Conservation (phyloP, 2,113 vertebrate genomes). For the Tyto alba region DNA sequence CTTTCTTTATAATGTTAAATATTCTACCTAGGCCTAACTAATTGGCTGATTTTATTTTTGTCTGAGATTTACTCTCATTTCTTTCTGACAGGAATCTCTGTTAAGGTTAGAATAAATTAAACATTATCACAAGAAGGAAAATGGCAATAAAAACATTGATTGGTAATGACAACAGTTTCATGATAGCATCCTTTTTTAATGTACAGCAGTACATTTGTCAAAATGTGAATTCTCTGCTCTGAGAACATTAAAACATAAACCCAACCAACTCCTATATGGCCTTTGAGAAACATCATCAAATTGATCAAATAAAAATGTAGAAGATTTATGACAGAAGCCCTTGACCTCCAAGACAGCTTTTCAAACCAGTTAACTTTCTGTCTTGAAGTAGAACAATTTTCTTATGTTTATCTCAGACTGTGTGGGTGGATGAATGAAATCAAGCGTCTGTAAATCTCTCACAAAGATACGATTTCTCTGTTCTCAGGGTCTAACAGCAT, state of each 20-base stretch:
- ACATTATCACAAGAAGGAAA: slow-evolving; percentile 13
- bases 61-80: not conserved
- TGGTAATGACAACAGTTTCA: not conserved
- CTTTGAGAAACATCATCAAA: not conserved
- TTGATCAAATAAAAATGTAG: not conserved
- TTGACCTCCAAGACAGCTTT: slow-evolving; percentile 28
- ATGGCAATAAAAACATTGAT: not conserved
- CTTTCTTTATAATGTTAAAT: slow-evolving; percentile 4
- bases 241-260: not conserved
- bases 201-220: not conserved
- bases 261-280: not conserved
- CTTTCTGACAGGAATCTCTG: not conserved
- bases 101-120: slow-evolving; percentile 38
- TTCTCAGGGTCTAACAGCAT: slow-evolving; percentile 3
- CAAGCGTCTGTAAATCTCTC: not conserved
- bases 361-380: not conserved
- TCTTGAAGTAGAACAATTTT: slow-evolving; percentile 19
- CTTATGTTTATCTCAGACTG: not conserved
- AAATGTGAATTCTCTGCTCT: not conserved
- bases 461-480: not conserved
- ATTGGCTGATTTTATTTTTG: not conserved
- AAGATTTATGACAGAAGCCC: not conserved
- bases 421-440: slow-evolving; percentile 42
- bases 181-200: not conserved
- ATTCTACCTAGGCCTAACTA: not conserved